Conservation (phyloP, 2,888 invertebrate genomes). For the Drosophila pegasa region DNA sequence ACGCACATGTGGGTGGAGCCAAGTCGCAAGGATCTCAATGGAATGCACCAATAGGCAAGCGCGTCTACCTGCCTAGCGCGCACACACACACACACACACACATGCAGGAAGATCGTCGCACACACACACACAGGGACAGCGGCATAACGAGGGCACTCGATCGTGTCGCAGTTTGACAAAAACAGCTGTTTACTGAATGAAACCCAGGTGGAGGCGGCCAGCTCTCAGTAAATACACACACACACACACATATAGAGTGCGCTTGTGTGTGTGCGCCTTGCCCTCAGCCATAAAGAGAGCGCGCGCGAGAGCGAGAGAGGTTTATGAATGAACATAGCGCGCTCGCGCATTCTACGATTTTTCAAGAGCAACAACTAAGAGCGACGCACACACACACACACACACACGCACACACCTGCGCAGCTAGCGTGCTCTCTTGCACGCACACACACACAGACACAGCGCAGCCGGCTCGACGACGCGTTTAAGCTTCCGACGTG, state of each 20-base stretch:
- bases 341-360: constrained; percentile 40
- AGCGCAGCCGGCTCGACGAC: constrained; percentile 45
- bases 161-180: constrained; percentile 68
- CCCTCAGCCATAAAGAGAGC: constrained; percentile 49
- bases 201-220: constrained; percentile 66
- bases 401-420: constrained; percentile 29
- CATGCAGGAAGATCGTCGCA: constrained; percentile 21
- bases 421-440: constrained; percentile 15
- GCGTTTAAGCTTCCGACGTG: constrained; percentile 83
- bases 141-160: constrained; percentile 80
- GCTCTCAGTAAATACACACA: constrained; percentile 7
- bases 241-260: constrained; percentile 3
- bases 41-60: constrained; percentile 63
- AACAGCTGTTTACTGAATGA: constrained; percentile 80
- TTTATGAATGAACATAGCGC: constrained; percentile 57
- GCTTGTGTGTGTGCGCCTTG: constrained; percentile 28
- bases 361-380: constrained; percentile 66
- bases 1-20: constrained; percentile 63
- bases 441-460: constrained; percentile 6
- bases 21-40: constrained; percentile 56
- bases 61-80: constrained; percentile 62
- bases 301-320: constrained; percentile 31
- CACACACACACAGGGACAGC: constrained; percentile 33
- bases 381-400: constrained; percentile 51
- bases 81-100: constrained; percentile 19